These are phyloP conservation scores for Alectura lathami DNA, from an alignment of 2,113 vertebrate species.

Conservation along the genomic window DNA sequence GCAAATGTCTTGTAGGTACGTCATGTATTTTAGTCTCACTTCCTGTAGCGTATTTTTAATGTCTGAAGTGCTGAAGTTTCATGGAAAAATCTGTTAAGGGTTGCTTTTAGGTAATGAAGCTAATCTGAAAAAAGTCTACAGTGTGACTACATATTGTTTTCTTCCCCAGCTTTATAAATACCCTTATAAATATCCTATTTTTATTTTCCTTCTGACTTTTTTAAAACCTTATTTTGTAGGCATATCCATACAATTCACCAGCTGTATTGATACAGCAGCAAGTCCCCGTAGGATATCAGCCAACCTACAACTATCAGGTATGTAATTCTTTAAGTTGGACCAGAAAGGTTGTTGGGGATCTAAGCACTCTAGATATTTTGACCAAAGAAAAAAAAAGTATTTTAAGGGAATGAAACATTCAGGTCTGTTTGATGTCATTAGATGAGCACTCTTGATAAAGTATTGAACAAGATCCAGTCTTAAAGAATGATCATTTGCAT, in stretches of 20 bases:
- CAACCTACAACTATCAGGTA: slow-evolving; percentile 89
- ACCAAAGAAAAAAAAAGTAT: neutral
- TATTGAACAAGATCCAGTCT: neutral
- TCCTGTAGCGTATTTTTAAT: neutral
- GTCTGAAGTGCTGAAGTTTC: neutral
- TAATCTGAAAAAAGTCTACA: neutral
- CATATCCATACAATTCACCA: slow-evolving; percentile 82
- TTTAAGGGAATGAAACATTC: neutral
- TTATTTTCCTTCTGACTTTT: neutral
- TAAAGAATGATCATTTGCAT: neutral
- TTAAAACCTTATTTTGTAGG: slow-evolving; percentile 71
- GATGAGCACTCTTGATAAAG: neutral
- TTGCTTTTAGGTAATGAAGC: neutral
- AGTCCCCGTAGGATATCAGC: slow-evolving; percentile 85
- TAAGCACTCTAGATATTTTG: neutral
- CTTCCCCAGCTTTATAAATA: neutral
- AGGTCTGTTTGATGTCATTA: neutral
- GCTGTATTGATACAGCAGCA: slow-evolving; percentile 82
- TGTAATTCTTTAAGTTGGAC: neutral
- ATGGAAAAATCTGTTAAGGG: neutral
- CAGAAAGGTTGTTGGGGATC: neutral
- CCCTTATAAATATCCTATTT: neutral
- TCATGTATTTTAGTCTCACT: neutral
- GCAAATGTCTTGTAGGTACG: neutral
- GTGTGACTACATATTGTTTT: neutral